phyloP scores from a whole-genome alignment of 2,113 vertebrate species.

The Pluvialis apricaria region DNA sequence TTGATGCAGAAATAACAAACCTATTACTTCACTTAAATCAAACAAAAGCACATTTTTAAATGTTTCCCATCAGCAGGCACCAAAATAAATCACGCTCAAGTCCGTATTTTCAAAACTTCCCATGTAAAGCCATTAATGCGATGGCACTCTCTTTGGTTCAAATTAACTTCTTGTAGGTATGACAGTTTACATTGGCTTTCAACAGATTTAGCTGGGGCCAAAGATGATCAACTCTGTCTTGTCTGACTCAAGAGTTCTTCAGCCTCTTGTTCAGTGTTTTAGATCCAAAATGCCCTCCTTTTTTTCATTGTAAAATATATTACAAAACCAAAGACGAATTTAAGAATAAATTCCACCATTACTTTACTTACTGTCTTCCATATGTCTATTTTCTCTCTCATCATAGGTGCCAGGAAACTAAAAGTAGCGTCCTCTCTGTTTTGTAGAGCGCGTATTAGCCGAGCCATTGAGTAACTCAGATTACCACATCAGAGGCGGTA shows the following conservation, averaged over 20 bases:
- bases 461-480: background rate
- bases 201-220: background rate
- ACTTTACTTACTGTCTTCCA: background rate
- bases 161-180: background rate
- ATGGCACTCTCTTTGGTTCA: background rate
- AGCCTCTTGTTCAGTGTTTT: background rate
- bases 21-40: background rate
- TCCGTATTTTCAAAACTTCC: background rate
- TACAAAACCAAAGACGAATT: background rate
- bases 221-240: background rate
- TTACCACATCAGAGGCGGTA: background rate
- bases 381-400: background rate
- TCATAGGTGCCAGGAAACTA: background rate
- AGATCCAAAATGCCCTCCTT: background rate
- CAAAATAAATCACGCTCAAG: background rate
- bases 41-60: background rate
- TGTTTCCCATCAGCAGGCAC: background rate
- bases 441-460: background rate
- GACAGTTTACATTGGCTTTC: background rate
- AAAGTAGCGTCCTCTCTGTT: background rate
- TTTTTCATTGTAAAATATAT: background rate
- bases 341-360: background rate
- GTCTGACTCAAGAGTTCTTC: background rate
- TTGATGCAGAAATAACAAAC: background rate
- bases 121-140: background rate